A percentile compares a stretch with the other conserved stretches of the same genome.
These are phyloP conservation scores for Xerus rutilus DNA, from an alignment of 2,797 vertebrate species.

Conservation along the genomic window DNA sequence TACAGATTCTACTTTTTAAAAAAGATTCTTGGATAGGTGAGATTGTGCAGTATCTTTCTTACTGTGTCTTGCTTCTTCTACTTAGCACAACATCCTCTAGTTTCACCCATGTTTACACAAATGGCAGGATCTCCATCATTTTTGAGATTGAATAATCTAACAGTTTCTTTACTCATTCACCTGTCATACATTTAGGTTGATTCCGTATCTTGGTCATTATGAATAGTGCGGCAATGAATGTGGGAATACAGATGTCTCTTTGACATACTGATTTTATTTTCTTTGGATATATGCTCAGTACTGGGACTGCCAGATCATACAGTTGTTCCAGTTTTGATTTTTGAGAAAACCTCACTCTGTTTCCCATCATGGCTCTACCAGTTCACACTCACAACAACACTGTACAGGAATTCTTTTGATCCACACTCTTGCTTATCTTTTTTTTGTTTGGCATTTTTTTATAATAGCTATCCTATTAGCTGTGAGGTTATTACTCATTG, in stretches of 20 bases:
- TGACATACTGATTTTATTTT: background rate
- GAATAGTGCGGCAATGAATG: background rate
- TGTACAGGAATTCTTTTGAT: background rate
- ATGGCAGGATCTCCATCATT: background rate
- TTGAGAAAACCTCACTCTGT: background rate
- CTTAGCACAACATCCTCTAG: background rate
- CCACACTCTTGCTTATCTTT: too few species aligned
- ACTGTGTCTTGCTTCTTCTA: background rate
- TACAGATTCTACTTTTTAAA: too few species aligned
- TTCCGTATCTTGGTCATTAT: background rate
- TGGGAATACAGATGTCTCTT: background rate
- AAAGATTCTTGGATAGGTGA: background rate
- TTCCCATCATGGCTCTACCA: background rate
- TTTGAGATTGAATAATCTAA: background rate
- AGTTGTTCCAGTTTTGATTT: background rate
- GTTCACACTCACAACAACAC: background rate
- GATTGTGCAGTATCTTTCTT: background rate
- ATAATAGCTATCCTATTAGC: background rate
- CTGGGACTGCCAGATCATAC: background rate
- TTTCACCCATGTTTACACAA: background rate
- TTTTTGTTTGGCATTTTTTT: background rate
- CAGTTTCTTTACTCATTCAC: background rate
- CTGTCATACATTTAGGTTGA: background rate
- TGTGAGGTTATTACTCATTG: background rate
- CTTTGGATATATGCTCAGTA: background rate